phyloP scores from a whole-genome alignment of 2,797 vertebrate species.

The Fistularia tabacaria region DNA sequence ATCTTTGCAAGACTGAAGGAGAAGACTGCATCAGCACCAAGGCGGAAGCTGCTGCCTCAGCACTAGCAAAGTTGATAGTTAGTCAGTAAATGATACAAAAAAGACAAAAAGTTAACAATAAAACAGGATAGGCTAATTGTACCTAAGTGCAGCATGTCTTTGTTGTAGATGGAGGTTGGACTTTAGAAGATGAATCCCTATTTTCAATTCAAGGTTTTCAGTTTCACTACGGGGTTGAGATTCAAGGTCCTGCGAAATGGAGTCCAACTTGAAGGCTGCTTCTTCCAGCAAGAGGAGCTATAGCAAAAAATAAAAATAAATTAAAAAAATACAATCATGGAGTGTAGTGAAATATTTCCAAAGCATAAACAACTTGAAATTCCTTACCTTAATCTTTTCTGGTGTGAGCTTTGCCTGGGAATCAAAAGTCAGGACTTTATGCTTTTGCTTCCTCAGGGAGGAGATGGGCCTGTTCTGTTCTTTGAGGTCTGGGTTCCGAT shows the following conservation, averaged over 20 bases:
- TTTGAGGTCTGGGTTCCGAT: not conserved
- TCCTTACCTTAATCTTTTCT: conserved; percentile 62
- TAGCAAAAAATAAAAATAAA: conserved; percentile 20
- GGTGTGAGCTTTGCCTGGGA: conserved; percentile 33
- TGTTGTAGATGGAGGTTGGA: conserved; percentile 80
- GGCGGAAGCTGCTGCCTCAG: conserved; percentile 78
- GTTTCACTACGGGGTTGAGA: conserved; percentile 35
- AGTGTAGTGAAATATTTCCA: not conserved
- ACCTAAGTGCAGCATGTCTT: conserved; percentile 78
- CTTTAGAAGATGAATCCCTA: conserved; percentile 80
- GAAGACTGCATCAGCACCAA: conserved; percentile 82
- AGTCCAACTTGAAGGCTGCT: conserved; percentile 68
- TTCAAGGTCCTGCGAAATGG: conserved; percentile 50
- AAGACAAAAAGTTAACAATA: not conserved
- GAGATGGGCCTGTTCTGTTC: conserved; percentile 8
- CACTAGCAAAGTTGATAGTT: conserved; percentile 63
- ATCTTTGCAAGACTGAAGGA: conserved; percentile 56
- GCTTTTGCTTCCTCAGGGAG: conserved; percentile 8
- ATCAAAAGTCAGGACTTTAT: conserved; percentile 31
- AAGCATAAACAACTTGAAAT: not conserved
- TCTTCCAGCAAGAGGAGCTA: conserved; percentile 81
- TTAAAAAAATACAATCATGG: not conserved
- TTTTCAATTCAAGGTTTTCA: conserved; percentile 77
- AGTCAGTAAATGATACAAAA: conserved; percentile 10
- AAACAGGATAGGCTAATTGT: not conserved